Conservation (phyloP, 2,888 invertebrate species). For the Agrotis ipsilon region DNA sequence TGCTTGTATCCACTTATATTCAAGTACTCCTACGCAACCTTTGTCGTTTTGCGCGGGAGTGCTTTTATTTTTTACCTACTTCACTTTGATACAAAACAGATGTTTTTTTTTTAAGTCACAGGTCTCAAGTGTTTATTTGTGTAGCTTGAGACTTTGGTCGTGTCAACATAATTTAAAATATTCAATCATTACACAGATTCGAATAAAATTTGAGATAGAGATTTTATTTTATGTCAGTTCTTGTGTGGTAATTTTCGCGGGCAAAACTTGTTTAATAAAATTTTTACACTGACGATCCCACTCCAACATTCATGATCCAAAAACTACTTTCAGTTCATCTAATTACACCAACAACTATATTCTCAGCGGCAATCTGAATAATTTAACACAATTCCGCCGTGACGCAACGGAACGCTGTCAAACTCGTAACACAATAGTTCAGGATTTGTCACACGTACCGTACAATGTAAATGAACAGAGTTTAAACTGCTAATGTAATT, state of each 20-base stretch:
- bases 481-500: slow-evolving; percentile 73
- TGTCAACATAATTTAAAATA: background rate
- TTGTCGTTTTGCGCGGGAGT: slow-evolving; percentile 41
- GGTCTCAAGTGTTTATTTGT: slow-evolving; percentile 20
- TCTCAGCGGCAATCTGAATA: slow-evolving; percentile 56
- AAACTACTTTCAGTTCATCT: slow-evolving; percentile 24
- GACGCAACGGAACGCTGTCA: slow-evolving; percentile 47
- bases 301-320: slow-evolving; percentile 11
- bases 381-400: slow-evolving; percentile 51
- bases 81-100: slow-evolving; percentile 51
- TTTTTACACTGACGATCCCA: background rate
- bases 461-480: slow-evolving; percentile 67
- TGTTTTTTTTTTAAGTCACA: slow-evolving; percentile 14
- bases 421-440: slow-evolving; percentile 57
- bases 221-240: no score
- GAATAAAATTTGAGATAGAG: no score
- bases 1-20: slow-evolving; percentile 44
- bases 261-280: background rate
- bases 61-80: slow-evolving; percentile 43
- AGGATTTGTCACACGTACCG: slow-evolving; percentile 55
- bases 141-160: background rate
- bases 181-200: background rate
- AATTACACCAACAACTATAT: slow-evolving; percentile 41
- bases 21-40: slow-evolving; percentile 33
- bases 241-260: no score